phyloP scores from a whole-genome alignment of 2,888 invertebrate species.

The Nematopogon swammerdamellus region DNA sequence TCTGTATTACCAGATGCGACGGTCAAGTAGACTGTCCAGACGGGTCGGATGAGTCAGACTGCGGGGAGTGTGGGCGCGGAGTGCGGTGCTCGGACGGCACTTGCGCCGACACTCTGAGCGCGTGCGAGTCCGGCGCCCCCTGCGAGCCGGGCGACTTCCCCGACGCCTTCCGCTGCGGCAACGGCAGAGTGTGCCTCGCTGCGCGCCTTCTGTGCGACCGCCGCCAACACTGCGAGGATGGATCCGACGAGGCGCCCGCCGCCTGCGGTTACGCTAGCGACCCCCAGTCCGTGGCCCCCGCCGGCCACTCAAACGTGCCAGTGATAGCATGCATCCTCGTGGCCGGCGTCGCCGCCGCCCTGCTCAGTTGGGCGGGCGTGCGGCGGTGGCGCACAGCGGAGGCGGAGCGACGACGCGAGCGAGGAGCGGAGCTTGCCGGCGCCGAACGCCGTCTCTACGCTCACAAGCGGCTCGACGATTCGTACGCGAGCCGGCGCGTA shows the following conservation, averaged over 20 bases:
- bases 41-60: slow-evolving; percentile 70
- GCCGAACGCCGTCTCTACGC: slow-evolving; percentile 13
- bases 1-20: slow-evolving; percentile 72
- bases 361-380: slow-evolving; percentile 9
- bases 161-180: slow-evolving; percentile 49
- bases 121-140: slow-evolving; percentile 49
- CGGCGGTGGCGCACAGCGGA: not conserved
- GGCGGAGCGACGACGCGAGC: not conserved
- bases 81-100: slow-evolving; percentile 60
- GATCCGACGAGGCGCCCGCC: slow-evolving; percentile 70
- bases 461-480: not conserved
- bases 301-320: slow-evolving; percentile 19
- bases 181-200: slow-evolving; percentile 70
- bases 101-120: slow-evolving; percentile 69
- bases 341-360: slow-evolving; percentile 33
- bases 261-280: slow-evolving; percentile 44
- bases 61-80: slow-evolving; percentile 66
- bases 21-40: slow-evolving; percentile 80
- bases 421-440: slow-evolving; percentile 5
- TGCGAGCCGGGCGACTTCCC: slow-evolving; percentile 36
- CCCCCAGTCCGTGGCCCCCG: slow-evolving; percentile 23
- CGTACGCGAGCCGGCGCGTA: slow-evolving; percentile 11
- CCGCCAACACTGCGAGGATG: slow-evolving; percentile 75
- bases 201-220: slow-evolving; percentile 70
- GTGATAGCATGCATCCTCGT: slow-evolving; percentile 43